phyloP scores from a whole-genome alignment of 2,888 invertebrate genomes.

The Ophonus ardosiacus region DNA sequence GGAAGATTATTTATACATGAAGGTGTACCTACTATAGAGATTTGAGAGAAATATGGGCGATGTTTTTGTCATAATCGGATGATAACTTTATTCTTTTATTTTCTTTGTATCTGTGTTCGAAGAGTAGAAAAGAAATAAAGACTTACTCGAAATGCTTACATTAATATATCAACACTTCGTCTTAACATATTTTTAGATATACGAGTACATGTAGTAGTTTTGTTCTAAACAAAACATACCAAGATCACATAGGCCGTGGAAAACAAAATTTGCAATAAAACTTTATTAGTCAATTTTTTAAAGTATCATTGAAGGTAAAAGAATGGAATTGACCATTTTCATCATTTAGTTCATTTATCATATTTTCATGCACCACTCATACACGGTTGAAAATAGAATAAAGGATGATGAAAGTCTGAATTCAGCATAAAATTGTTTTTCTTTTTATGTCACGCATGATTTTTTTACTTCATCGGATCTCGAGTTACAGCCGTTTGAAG shows the following conservation, averaged over 20 bases:
- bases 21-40: background rate
- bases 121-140: background rate
- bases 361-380: too few species aligned
- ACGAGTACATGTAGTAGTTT: background rate
- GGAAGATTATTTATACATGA: background rate
- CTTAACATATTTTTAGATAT: background rate
- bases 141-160: background rate
- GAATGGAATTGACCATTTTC: too few species aligned
- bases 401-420: too few species aligned
- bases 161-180: background rate
- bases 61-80: background rate
- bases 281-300: too few species aligned
- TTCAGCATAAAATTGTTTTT: too few species aligned
- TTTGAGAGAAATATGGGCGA: background rate
- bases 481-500: too few species aligned
- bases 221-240: background rate
- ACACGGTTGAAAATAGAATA: too few species aligned
- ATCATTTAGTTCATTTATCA: too few species aligned
- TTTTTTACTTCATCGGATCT: too few species aligned
- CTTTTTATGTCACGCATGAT: too few species aligned
- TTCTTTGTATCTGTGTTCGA: background rate
- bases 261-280: too few species aligned
- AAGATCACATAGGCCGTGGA: background rate
- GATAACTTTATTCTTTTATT: background rate
- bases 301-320: too few species aligned